Percentiles rank a stretch among this genome's conserved stretches.
These are phyloP conservation scores for Limnephilus marmoratus DNA, from an alignment of 2,888 invertebrate species.

Conservation along the genomic window DNA sequence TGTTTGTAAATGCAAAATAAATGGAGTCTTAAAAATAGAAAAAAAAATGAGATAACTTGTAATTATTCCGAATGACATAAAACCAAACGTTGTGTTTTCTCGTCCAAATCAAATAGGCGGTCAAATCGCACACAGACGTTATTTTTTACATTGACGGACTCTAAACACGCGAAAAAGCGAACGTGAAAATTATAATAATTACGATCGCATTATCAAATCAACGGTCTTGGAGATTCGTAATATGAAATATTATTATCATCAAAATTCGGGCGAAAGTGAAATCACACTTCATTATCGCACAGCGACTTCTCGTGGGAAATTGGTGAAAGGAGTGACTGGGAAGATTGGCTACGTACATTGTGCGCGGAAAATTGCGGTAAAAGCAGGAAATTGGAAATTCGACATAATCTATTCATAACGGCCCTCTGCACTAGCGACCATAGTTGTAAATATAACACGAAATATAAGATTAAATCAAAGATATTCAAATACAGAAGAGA, in stretches of 20 bases:
- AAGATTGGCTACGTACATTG: neutral
- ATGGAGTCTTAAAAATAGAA: neutral
- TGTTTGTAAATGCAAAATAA: neutral
- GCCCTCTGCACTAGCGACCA: too few relatives aligned
- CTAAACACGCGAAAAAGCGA: neutral
- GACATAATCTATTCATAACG: neutral
- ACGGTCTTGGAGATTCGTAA: neutral
- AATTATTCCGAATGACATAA: neutral
- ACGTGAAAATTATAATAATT: slow-evolving; percentile 15
- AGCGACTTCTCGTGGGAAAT: slow-evolving; percentile 30
- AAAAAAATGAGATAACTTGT: neutral
- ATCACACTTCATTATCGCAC: slow-evolving; percentile 16
- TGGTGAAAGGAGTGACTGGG: slow-evolving; percentile 15
- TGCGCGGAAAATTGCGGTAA: neutral
- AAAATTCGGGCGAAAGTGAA: slow-evolving; percentile 38
- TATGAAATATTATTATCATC: neutral
- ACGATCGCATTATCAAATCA: neutral
- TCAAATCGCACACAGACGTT: neutral
- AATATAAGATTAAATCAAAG: neutral
- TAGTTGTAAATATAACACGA: neutral
- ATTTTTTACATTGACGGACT: neutral
- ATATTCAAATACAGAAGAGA: too few relatives aligned
- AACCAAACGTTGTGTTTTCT: neutral
- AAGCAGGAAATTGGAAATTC: neutral
- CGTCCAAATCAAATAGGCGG: neutral